phyloP scores from a whole-genome alignment of 37 sponge, comb jelly and placozoan genomes.

The Oscarella lobularis region DNA sequence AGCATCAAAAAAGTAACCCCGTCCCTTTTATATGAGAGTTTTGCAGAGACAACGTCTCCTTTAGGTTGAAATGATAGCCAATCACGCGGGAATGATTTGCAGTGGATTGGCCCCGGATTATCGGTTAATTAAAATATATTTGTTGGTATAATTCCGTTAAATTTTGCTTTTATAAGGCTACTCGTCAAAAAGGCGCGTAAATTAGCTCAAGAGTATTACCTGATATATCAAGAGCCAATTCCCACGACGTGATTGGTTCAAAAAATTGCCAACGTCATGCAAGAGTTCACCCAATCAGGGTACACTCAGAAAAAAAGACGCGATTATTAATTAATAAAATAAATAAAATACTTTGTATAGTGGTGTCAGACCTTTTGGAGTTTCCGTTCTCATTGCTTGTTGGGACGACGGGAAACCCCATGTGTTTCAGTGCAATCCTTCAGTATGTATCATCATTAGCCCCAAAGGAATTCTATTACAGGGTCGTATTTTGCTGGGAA shows the following conservation, averaged over 20 bases:
- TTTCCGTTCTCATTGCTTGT: conserved; percentile 89
- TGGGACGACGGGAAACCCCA: conserved; percentile 83
- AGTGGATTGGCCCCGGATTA: conserved; percentile 99
- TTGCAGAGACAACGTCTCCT: too few species aligned
- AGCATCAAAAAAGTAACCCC: conserved; percentile 84
- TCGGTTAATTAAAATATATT: too few species aligned
- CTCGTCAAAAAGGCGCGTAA: conserved; percentile 73
- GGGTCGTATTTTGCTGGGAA: conserved; percentile 99
- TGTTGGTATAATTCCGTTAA: too few species aligned
- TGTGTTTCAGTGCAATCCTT: conserved; percentile 97
- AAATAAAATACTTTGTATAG: conserved; percentile 26
- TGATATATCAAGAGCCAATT: conserved; percentile 72
- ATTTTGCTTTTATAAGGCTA: conserved; percentile 60
- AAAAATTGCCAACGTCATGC: conserved; percentile 87
- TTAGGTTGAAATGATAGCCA: conserved; percentile 77
- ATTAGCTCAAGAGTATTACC: conserved; percentile 84
- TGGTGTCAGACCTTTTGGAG: conserved; percentile 97
- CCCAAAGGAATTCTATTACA: too few species aligned
- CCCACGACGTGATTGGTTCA: conserved; percentile 93
- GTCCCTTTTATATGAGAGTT: too few species aligned
- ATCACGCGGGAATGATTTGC: conserved; percentile 83
- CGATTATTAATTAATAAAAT: not conserved
- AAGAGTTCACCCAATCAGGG: conserved; percentile 99
- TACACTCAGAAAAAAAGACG: conserved; percentile 16
- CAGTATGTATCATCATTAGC: too few species aligned